phyloP scores from a whole-genome alignment of 1,140 invertebrate species.

The Drosophila lini region DNA sequence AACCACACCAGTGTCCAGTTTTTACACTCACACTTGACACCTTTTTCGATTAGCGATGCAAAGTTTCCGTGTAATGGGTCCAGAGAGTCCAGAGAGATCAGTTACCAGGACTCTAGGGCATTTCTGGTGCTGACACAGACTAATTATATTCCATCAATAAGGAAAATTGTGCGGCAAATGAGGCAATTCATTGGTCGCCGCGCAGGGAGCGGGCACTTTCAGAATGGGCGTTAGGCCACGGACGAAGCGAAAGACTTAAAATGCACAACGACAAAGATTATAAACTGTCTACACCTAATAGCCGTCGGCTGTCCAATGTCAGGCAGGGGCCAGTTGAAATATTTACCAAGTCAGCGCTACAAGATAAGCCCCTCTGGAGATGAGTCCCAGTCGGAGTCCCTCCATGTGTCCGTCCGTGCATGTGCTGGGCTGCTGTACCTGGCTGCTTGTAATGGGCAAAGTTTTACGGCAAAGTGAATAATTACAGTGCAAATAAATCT shows the following conservation, averaged over 20 bases:
- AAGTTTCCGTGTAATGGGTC: slow-evolving; percentile 29
- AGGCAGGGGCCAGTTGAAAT: slow-evolving; percentile 60
- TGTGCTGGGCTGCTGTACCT: slow-evolving; percentile 19
- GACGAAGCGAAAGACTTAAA: slow-evolving; percentile 48
- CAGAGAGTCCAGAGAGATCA: slow-evolving; percentile 24
- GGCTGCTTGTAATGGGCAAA: slow-evolving; percentile 60
- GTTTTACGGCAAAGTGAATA: slow-evolving; percentile 75
- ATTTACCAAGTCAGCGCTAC: slow-evolving; percentile 48
- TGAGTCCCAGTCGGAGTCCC: slow-evolving; percentile 20
- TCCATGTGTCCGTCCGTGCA: slow-evolving; percentile 8
- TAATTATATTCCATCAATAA: slow-evolving; percentile 79
- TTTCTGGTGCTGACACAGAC: slow-evolving; percentile 66
- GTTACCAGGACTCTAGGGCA: slow-evolving; percentile 56
- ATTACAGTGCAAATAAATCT: slow-evolving; percentile 77
- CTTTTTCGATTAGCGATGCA: slow-evolving; percentile 39
- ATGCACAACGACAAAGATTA: slow-evolving; percentile 76
- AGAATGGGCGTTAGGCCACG: slow-evolving; percentile 40
- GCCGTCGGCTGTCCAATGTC: slow-evolving; percentile 52
- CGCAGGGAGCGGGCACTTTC: slow-evolving; percentile 34
- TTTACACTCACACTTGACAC: slow-evolving; percentile 35
- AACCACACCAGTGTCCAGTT: slow-evolving; percentile 7
- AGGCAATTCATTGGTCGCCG: slow-evolving; percentile 65
- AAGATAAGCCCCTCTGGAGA: slow-evolving; percentile 63
- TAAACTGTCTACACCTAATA: slow-evolving; percentile 78
- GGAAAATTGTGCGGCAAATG: slow-evolving; percentile 75